phyloP scores from a whole-genome alignment of 2,797 vertebrate genomes.

The Epinephelus awoara region DNA sequence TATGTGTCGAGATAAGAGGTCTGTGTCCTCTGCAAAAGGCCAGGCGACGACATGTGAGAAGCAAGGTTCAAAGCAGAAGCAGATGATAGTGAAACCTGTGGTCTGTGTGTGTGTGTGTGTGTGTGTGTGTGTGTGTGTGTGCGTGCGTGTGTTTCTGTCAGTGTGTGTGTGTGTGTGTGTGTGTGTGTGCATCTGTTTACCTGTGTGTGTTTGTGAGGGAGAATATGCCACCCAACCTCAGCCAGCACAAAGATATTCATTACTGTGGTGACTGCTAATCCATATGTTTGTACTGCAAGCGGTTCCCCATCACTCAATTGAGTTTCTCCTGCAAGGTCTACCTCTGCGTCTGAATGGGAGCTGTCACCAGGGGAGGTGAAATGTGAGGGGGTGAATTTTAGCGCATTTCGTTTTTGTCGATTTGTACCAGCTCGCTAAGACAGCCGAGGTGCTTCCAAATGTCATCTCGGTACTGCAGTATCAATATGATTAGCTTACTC shows the following conservation, averaged over 20 bases:
- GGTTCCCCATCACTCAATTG: constrained; percentile 72
- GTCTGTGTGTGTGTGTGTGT: constrained; percentile 16
- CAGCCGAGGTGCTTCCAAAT: constrained; percentile 76
- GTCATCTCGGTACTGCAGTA: constrained; percentile 70
- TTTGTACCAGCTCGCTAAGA: constrained; percentile 68
- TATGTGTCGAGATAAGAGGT: constrained; percentile 55
- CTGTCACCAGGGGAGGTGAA: constrained; percentile 68
- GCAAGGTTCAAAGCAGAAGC: constrained; percentile 65
- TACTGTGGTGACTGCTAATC: constrained; percentile 79
- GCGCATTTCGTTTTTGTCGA: constrained; percentile 72
- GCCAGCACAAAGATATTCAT: constrained; percentile 74
- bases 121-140: constrained; percentile 8
- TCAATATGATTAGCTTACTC: constrained; percentile 75
- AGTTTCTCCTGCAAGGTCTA: constrained; percentile 66
- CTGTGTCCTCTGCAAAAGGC: constrained; percentile 62
- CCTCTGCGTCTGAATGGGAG: constrained; percentile 65
- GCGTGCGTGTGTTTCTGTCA: neutral
- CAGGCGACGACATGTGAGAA: constrained; percentile 63
- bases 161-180: constrained; percentile 13
- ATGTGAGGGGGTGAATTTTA: constrained; percentile 71
- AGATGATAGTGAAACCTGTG: constrained; percentile 58
- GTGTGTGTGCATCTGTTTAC: neutral
- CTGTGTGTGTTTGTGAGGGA: constrained; percentile 22
- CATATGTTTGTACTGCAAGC: constrained; percentile 79
- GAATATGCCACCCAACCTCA: constrained; percentile 65